Percentiles rank a stretch among this genome's conserved stretches.
Evolutionary conservation across 1,140 invertebrate species (phyloP).

Genomic region (Bombus haemorrhoidalis): DNA sequence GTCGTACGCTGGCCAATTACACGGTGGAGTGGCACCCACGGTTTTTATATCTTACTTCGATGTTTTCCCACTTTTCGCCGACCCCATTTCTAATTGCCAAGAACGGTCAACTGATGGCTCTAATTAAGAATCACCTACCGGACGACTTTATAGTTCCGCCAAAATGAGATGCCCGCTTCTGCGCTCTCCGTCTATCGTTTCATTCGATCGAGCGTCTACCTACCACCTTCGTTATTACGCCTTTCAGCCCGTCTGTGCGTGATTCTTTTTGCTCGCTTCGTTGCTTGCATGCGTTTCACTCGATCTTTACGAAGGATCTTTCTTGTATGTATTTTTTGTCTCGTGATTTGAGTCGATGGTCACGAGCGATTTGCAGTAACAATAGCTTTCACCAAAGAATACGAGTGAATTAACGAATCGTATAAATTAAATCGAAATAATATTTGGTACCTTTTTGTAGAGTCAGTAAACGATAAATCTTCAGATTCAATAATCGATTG

Average conservation of each 20-base stretch:
- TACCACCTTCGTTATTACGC: not conserved
- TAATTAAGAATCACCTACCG: conserved; percentile 31
- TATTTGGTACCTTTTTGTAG: no score
- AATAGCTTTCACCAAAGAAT: no score
- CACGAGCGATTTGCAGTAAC: not conserved
- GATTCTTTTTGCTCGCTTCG: not conserved
- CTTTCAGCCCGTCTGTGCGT: not conserved
- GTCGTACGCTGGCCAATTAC: conserved; percentile 48
- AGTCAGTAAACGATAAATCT: no score
- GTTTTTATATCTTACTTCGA: not conserved
- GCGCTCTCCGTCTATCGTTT: not conserved
- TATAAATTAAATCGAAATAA: no score
- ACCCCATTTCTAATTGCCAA: conserved; percentile 25
- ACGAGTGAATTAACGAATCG: no score
- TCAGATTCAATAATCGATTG: no score
- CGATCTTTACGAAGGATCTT: not conserved
- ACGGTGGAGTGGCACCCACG: not conserved
- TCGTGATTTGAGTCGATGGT: no score
- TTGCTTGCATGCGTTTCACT: not conserved
- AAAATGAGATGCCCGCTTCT: conserved; percentile 33
- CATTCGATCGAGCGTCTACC: conserved; percentile 4
- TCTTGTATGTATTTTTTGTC: no score
- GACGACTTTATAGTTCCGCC: conserved; percentile 13
- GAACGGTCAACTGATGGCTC: conserved; percentile 29
- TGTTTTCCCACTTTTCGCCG: conserved; percentile 2